Evolutionary conservation across 2,888 invertebrate species (phyloP), one percentile per base, ranked within the genome.

Genomic region (Caenorhabditis sp.): DNA sequence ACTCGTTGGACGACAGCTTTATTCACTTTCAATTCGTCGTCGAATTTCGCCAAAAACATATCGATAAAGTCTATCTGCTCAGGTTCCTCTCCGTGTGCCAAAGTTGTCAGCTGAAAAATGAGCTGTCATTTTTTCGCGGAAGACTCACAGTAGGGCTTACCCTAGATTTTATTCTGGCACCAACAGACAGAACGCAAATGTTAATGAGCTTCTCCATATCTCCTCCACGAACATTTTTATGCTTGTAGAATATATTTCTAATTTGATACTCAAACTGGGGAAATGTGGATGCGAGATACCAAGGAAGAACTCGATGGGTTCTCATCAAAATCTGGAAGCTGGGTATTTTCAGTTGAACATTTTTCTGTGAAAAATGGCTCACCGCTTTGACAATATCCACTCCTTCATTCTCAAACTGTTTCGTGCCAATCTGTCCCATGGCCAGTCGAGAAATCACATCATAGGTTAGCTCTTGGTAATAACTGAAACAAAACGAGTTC

Each of bases 1-100:
- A 38, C 38, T 38, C 38, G 38, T 12, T 12, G 10, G 12, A 38
- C 12, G 2, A 2, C 38, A 10, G 6, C 6, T 38, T 10, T 10
- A 38, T 12, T 38, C 12, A 2, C 69, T 22, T 81, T 63, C 5
- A 64, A 68, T 26, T 77, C 74, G 12, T 86, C 87, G 4, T 80
- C 64, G 31, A 87, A 82, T 4, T 87, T 84, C 24, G 91, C 86
- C 16, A 91, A 82, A 79, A 91, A 90, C 49, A 91, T 76, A 69
- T 91, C 91, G 63, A 91, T 90, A 70, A 91, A 91, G 69, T 91
- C 91, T 19, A 12, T 47, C 16, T 59, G 64, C 22, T 81, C 68
- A 6, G 54, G 31, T 12, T 85, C 73, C 49, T 85, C 82, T 14
- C 82, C 84, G n/a, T 68, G 63, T 58, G 56, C 54, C 0, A 44